phyloP scores from a whole-genome alignment of 1,140 invertebrate genomes.

The Aphis craccivora region DNA sequence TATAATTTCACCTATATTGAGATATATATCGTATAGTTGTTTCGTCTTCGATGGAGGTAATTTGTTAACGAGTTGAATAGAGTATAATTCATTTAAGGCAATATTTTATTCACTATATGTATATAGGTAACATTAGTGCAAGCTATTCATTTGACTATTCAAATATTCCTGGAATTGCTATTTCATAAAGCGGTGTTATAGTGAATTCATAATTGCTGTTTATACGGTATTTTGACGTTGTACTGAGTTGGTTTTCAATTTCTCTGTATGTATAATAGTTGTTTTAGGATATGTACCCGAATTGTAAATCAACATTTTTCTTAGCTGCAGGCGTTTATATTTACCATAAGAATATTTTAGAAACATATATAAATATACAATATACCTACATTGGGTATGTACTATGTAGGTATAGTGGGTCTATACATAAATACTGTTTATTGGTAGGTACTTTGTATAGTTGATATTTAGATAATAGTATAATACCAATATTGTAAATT shows the following conservation, averaged over 20 bases:
- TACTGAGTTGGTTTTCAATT: background rate
- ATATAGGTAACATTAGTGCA: background rate
- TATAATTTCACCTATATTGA: too few relatives aligned
- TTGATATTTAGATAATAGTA: background rate
- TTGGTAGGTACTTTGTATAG: background rate
- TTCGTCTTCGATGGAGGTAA: background rate
- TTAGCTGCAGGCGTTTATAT: background rate
- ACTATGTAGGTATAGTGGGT: too few relatives aligned
- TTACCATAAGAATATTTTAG: background rate
- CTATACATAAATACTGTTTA: background rate
- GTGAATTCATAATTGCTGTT: background rate
- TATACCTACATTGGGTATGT: too few relatives aligned
- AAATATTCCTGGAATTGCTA: background rate
- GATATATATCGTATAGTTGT: background rate
- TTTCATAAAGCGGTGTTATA: background rate
- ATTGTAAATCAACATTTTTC: slow-evolving; percentile 5
- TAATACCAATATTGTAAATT: background rate
- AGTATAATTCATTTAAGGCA: background rate
- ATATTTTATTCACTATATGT: background rate
- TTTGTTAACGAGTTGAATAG: background rate
- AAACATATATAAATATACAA: background rate
- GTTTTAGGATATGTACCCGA: background rate
- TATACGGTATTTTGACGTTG: background rate
- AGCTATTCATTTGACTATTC: background rate
- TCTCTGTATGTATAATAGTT: background rate